phyloP scores from a whole-genome alignment of 2,888 invertebrate genomes.

The Mimas tiliae region DNA sequence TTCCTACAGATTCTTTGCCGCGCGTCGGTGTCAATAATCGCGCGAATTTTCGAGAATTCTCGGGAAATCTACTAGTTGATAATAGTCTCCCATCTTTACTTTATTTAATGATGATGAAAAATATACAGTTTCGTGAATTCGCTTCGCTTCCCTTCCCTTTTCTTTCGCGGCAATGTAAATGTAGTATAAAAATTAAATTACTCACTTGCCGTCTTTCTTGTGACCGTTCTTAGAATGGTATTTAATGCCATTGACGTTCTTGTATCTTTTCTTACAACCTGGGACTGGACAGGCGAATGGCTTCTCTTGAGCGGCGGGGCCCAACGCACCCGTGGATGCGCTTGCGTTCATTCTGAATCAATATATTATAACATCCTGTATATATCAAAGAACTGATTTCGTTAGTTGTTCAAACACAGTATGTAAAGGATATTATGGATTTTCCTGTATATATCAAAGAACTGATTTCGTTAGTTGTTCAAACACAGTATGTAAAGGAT shows the following conservation, averaged over 20 bases:
- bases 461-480: background rate
- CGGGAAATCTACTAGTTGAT: too few relatives aligned
- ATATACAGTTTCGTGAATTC: too few relatives aligned
- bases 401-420: background rate
- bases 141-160: too few relatives aligned
- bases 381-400: background rate
- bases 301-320: constrained; percentile 86
- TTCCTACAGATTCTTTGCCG: too few relatives aligned
- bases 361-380: constrained; percentile 26
- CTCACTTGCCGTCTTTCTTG: constrained; percentile 92
- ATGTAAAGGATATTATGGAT: too few relatives aligned
- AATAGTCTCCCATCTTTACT: too few relatives aligned
- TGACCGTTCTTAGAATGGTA: constrained; percentile 95
- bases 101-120: too few relatives aligned
- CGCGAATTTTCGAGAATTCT: too few relatives aligned
- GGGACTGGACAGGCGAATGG: constrained; percentile 94
- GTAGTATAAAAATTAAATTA: constrained; percentile 39
- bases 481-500: background rate
- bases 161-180: too few relatives aligned
- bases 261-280: constrained; percentile 94
- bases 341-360: constrained; percentile 64
- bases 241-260: constrained; percentile 95
- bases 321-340: constrained; percentile 64
- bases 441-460: background rate
- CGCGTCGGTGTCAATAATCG: too few relatives aligned